Base-by-base conservation (phyloP, 2,113 vertebrate genomes). In the Elephantulus edwardii region DNA sequence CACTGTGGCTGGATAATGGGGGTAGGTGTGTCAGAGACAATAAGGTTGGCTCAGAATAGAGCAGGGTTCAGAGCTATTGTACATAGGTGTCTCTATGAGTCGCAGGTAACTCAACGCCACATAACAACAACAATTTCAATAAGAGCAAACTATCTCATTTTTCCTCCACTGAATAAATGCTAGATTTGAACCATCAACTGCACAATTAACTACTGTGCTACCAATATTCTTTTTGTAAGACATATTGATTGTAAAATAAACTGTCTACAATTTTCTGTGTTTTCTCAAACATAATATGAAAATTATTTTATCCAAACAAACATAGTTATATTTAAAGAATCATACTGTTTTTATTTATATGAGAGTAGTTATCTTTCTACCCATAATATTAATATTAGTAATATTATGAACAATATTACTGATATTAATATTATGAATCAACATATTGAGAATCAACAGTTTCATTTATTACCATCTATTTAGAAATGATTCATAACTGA, bases 321-420 rank as follows among this genome's bases (percentile, higher is more conserved):
- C 17, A 6, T 42, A 60, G 30, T 46, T 62, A 26, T 28, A 54
- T 58, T 56, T 78, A 2, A 72, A 85, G 83, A 80, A 64, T 50
- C 30, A 72, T 72, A 44, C 24, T 14, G 70, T 72, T 44, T 44
- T 72, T 38, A 6, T n/a, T 40, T 13, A 6, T 28, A 28, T 72
- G 40, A 28, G 44, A 44, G 26, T 44, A 28, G 40, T 28, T 72
- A 22, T 26, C 70, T 14, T 72, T 68, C 20, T 10, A 68, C 26
- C 10, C 35, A 78, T 52, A 8, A 62, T 8, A 68, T 30, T 17
- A 64, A 89, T 81, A 42, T 44, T 11, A 91, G 40, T 70, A 79
- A 77, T 74, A 76, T 26, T 87, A 38, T 62, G 30, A 94, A 89
- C 3, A 76, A n/a, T n/a, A n/a, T n/a, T n/a, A n/a, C n/a, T n/a